Base-by-base conservation (phyloP, 2,888 invertebrate species). In the Synergus laeviventris region DNA sequence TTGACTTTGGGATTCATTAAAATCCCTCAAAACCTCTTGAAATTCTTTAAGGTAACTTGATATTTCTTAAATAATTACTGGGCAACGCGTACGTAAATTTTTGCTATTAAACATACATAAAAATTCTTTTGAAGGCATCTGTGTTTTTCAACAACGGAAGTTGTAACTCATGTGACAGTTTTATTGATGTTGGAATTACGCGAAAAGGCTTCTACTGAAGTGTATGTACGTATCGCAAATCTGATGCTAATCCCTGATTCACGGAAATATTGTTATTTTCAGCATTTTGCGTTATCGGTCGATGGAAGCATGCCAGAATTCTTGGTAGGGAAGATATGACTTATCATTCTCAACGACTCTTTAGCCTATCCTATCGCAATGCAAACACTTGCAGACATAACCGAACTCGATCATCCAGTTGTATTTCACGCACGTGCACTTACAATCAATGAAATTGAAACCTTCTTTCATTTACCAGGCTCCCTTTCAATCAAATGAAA, bases 381-480 rank as follows among this genome's bases (percentile, higher is more conserved):
- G 45, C 70, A 70, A 70, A 70, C 70, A 70, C 45, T 31, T 31
- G 70, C 49, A 70, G 31, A 70, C 24, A 70, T 45, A 70, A 70
- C 45, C 4, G 45, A 31, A 70, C 66, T 31, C 31, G 49, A 70
- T 70, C 45, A 70, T 16, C 16, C 31, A 16, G 8, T 49, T 70
- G 24, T 45, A 24, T 45, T 49, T n/a, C 16, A 70, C 70, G 70
- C 70, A 70, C 70, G 70, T 70, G 70, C 70, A 31, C 70, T 70
- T 14, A 11, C 24, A 70, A 70, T 45, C 24, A 24, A 45, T 70
- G 70, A 49, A 70, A 70, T 70, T 16, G 49, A 70, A 49, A 45
- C 70, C 45, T 21, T 49, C n/a, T 70, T 31, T 70, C 31, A 45
- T 70, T 49, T 36, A 16, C n/a, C 5, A 49, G 9, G 31, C 45